phyloP scores from a whole-genome alignment of 2,888 invertebrate species.

The Homarus gammarus region DNA sequence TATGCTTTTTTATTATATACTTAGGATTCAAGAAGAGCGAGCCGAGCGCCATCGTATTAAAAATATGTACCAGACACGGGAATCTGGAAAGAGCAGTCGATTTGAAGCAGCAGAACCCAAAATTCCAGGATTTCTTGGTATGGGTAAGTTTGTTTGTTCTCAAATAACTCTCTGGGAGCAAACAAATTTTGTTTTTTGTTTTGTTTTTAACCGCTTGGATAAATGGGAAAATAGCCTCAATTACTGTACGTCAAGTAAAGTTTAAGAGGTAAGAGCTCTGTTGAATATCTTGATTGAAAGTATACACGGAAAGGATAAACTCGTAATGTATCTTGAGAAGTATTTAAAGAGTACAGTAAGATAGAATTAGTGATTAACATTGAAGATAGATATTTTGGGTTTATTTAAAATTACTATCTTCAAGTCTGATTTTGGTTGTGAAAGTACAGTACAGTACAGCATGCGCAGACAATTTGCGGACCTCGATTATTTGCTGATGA shows the following conservation, averaged over 20 bases:
- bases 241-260: not conserved
- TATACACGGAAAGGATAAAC: too few species aligned
- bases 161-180: constrained; percentile 76
- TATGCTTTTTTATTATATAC: constrained; percentile 33
- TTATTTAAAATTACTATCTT: too few species aligned
- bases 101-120: constrained; percentile 76
- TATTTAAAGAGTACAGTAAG: too few species aligned
- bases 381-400: too few species aligned
- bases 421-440: too few species aligned
- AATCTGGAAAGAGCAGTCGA: constrained; percentile 73
- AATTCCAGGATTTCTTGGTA: constrained; percentile 70
- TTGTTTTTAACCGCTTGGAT: not conserved
- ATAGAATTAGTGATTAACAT: too few species aligned
- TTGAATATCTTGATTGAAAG: not conserved
- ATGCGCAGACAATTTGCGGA: too few species aligned
- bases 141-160: constrained; percentile 71
- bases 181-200: constrained; percentile 37
- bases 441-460: too few species aligned
- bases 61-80: constrained; percentile 80
- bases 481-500: too few species aligned
- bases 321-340: too few species aligned
- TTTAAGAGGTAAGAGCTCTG: not conserved
- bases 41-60: constrained; percentile 97
- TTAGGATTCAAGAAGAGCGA: constrained; percentile 95
- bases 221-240: not conserved